These are phyloP conservation scores for Callospermophilus lateralis DNA, from an alignment of 2,113 vertebrate species.

Conservation along the genomic window DNA sequence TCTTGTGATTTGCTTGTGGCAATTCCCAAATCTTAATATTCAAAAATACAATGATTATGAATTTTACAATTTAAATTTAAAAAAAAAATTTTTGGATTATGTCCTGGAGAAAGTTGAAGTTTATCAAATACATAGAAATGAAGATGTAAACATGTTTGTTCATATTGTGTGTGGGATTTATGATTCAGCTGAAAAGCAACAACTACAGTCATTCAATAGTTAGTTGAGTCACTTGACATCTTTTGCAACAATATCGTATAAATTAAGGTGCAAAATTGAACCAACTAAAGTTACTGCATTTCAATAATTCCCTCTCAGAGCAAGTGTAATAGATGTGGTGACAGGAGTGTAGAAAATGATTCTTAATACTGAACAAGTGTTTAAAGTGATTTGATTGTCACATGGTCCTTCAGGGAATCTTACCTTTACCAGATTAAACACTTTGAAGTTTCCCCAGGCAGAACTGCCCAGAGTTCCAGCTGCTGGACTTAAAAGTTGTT, in stretches of 20 bases:
- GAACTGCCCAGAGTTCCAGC: background rate
- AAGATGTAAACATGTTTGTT: fast-evolving
- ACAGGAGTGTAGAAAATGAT: background rate
- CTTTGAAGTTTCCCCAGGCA: background rate
- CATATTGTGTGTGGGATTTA: background rate
- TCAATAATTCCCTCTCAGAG: background rate
- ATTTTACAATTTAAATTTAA: background rate
- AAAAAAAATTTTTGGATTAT: background rate
- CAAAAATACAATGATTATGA: background rate
- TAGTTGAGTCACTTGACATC: background rate
- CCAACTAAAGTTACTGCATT: background rate
- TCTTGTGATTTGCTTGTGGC: background rate
- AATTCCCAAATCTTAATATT: background rate
- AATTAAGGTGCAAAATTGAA: slow-evolving; percentile 51
- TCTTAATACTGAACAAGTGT: slow-evolving; percentile 16
- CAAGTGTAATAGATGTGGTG: background rate
- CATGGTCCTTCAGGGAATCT: background rate
- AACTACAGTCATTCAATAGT: background rate
- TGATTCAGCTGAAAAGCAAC: background rate
- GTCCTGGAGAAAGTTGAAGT: background rate
- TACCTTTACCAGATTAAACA: slow-evolving; percentile 1
- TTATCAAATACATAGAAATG: background rate
- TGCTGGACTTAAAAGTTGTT: background rate
- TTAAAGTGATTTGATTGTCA: background rate
- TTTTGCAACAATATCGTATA: slow-evolving; percentile 25